Evolutionary conservation across 1,140 invertebrate species (phyloP).

Genomic region (Ooceraea biroi): DNA sequence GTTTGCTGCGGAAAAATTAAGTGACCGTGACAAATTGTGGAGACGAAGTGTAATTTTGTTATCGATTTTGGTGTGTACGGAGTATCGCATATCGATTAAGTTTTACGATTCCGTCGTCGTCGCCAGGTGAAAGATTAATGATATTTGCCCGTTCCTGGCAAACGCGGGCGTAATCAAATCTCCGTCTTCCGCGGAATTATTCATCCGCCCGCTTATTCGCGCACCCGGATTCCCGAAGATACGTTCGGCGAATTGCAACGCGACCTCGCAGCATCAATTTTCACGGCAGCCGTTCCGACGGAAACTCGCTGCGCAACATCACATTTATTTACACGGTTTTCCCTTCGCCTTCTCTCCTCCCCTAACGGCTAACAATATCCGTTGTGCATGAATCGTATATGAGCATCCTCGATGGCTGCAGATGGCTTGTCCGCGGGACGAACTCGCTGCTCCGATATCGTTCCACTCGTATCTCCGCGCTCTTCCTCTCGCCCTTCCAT

Average conservation of each 20-base stretch:
- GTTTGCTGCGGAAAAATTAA: not conserved
- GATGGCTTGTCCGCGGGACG: not conserved
- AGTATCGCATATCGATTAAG: constrained; percentile 21
- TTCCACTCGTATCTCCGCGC: too few species aligned
- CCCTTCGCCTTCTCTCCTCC: too few species aligned
- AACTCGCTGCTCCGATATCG: too few species aligned
- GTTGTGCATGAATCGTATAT: constrained; percentile 36
- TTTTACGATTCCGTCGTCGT: constrained; percentile 8
- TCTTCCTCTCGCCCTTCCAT: not conserved
- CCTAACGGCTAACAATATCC: constrained; percentile 43
- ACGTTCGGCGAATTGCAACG: constrained; percentile 31
- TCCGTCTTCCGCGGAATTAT: constrained; percentile 17
- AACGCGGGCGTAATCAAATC: constrained; percentile 30
- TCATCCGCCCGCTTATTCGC: constrained; percentile 36
- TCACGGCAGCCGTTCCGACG: constrained; percentile 19
- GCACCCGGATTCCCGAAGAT: constrained; percentile 28
- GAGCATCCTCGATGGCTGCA: constrained; percentile 48
- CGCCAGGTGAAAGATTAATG: constrained; percentile 38
- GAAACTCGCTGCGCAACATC: not conserved
- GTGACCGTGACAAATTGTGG: not conserved
- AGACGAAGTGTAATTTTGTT: constrained; percentile 1
- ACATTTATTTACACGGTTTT: constrained; percentile 47
- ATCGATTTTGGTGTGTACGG: not conserved
- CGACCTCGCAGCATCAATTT: constrained; percentile 46
- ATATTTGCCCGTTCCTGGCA: constrained; percentile 7